Base-by-base conservation (phyloP, 2,888 invertebrate species). In the Drosophila mulleri region DNA sequence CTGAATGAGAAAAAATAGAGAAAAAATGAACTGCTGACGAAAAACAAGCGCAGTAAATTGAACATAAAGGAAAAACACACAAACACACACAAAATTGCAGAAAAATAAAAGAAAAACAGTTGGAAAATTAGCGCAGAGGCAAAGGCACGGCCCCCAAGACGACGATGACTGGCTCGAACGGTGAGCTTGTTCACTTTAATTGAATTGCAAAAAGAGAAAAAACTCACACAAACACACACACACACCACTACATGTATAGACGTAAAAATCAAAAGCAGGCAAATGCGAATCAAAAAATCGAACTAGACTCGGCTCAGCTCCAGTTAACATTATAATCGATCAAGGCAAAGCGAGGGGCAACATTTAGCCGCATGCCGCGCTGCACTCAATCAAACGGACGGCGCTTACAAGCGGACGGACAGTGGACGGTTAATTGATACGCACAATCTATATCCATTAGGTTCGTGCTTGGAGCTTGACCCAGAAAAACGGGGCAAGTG, bases 241-340 rank as follows among this genome's bases (percentile, higher is more conserved):
- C 16, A 53, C 20, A 20, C 9, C 23, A 23, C 8, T 14, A 16
- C n/a, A n/a, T n/a, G 16, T 37, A 37, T 23, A 53, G 16, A 39
- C 53, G 9, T 8, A 12, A 2, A 61, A 47, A 67, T 35, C 48
- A 53, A 61, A 41, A 50, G 60, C 48, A 63, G 47, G 63, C 77
- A 54, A 74, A 80, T 74, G 57, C 67, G 68, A 74, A 72, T 62
- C 67, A 65, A 65, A 73, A 83, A 65, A 64, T 68, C 64, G 52
- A 72, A 67, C 70, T 68, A 61, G 59, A 68, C 59, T 69, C 66
- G 58, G 47, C 54, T 73, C 65, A 57, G 67, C 54, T 62, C 52
- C 72, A 74, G 79, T 90, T 86, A 87, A 90, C 89, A 88, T 87
- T 83, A 87, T 87, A 87, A 87, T 87, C 86, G 86, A 90, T 90